Evolutionary conservation across 2,113 vertebrate genomes (phyloP).

Genomic region (Lontra canadensis): DNA sequence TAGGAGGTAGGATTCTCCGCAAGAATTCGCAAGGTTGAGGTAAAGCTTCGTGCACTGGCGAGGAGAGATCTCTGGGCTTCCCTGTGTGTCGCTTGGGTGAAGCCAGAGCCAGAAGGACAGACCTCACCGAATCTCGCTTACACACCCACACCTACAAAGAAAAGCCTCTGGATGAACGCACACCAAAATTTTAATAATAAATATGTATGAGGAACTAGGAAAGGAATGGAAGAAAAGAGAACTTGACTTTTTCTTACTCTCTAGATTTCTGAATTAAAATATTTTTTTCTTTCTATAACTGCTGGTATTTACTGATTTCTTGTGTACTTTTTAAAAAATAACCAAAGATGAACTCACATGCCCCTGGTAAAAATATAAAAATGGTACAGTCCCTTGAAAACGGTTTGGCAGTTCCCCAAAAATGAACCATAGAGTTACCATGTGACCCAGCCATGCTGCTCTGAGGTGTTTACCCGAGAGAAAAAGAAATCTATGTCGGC

Average conservation of each 20-base stretch:
- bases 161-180: neutral
- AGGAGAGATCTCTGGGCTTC: neutral
- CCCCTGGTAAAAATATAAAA: neutral
- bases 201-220: neutral
- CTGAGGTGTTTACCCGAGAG: neutral
- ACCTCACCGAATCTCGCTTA: neutral
- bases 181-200: neutral
- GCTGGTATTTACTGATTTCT: neutral
- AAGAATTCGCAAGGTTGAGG: neutral
- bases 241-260: neutral
- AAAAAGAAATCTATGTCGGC: neutral
- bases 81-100: neutral
- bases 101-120: neutral
- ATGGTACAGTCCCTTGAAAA: neutral
- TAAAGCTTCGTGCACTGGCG: fast-evolving
- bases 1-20: neutral
- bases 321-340: neutral
- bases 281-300: neutral
- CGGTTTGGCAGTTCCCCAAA: neutral
- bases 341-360: neutral
- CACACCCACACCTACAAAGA: neutral
- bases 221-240: neutral
- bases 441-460: neutral
- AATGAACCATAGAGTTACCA: neutral
- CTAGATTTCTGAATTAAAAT: neutral